Evolutionary conservation across 2,113 vertebrate species (phyloP).

Genomic region (Paracanthobrama guichenoti): DNA sequence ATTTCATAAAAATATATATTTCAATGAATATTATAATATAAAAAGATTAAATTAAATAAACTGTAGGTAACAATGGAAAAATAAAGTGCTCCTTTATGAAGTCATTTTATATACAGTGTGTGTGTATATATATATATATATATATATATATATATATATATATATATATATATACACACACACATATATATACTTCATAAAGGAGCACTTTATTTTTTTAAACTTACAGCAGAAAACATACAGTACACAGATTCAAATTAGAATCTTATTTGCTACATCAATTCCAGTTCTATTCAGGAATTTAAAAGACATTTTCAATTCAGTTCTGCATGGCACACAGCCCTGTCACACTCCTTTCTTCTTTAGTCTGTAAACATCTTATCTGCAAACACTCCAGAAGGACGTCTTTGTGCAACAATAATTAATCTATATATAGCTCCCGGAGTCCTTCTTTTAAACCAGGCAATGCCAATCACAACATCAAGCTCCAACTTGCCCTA

Average conservation of each 20-base stretch:
- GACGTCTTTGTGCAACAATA: conserved; percentile 18
- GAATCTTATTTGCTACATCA: neutral
- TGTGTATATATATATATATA: no score
- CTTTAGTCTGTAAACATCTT: conserved; percentile 14
- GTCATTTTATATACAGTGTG: no score
- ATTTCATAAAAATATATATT: no score
- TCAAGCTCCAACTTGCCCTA: conserved; percentile 39
- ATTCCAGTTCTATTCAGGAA: neutral
- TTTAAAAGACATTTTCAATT: neutral
- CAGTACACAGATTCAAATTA: neutral
- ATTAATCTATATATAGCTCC: conserved; percentile 9
- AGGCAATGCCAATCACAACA: conserved; percentile 32
- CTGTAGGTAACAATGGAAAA: no score
- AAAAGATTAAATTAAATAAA: no score
- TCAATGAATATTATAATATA: no score
- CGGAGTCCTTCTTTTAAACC: conserved; percentile 27
- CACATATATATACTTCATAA: no score
- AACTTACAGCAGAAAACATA: neutral
- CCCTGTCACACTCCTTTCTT: neutral
- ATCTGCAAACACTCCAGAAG: conserved; percentile 2
- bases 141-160: no score
- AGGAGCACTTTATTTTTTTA: no score
- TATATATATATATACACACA: no score
- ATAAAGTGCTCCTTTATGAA: no score
- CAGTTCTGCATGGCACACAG: neutral